Percentiles rank a stretch among this genome's conserved stretches.
Evolutionary conservation across 2,888 invertebrate species (phyloP).

Genomic region (Trachelus tabidus): DNA sequence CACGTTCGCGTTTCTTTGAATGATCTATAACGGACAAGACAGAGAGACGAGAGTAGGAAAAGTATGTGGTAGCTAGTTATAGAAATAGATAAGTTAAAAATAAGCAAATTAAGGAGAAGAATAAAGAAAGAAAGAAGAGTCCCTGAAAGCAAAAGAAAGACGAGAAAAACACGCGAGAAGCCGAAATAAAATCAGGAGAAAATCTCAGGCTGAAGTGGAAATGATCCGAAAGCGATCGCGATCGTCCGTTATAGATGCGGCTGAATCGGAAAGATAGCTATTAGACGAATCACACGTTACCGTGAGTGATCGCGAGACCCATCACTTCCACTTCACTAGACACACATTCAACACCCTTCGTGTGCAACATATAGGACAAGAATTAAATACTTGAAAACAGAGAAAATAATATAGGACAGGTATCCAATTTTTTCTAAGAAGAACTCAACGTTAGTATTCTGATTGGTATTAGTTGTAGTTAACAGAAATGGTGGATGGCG

Average conservation of each 20-base stretch:
- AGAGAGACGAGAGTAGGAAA: not conserved
- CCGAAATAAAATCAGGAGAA: constrained; percentile 32
- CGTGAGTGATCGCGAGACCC: constrained; percentile 9
- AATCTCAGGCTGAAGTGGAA: constrained; percentile 57
- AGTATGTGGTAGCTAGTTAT: constrained; percentile 17
- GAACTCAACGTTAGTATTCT: not conserved
- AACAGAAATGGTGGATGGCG: not conserved
- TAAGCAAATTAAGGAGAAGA: constrained; percentile 16
- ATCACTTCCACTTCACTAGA: constrained; percentile 63
- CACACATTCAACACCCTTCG: constrained; percentile 27
- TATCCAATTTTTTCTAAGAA: not conserved
- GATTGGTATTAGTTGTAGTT: not conserved
- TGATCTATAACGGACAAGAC: constrained; percentile 67
- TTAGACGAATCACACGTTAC: constrained; percentile 21
- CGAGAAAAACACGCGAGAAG: constrained; percentile 28
- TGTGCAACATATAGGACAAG: too few species aligned
- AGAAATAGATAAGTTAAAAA: constrained; percentile 13
- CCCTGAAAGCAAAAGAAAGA: constrained; percentile 18
- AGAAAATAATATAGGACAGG: not conserved
- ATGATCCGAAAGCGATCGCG: constrained; percentile 47
- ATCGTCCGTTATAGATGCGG: constrained; percentile 64
- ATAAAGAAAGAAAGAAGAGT: not conserved
- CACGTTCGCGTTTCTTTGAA: constrained; percentile 73
- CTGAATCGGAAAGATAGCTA: constrained; percentile 48
- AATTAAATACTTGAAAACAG: not conserved